Conservation (phyloP, 2,113 vertebrate genomes). For the Bostrychus sinensis region DNA sequence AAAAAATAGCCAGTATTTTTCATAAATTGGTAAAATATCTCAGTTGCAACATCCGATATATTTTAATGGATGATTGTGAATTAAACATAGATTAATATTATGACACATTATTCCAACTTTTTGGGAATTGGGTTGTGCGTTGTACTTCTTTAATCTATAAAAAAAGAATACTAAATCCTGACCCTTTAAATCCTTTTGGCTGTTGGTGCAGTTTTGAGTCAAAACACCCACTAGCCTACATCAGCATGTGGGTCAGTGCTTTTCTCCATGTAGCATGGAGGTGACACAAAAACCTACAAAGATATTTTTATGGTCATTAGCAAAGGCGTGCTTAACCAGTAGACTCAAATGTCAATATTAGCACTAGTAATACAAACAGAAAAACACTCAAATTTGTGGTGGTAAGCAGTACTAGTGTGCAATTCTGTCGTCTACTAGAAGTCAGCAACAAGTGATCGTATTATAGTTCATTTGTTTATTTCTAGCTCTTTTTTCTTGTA, state of each 20-base stretch:
- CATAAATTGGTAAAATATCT: too few relatives aligned
- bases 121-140: too few relatives aligned
- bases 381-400: not conserved
- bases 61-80: too few relatives aligned
- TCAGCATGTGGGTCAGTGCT: conserved; percentile 16
- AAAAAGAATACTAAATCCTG: too few relatives aligned
- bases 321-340: not conserved
- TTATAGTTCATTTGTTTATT: too few relatives aligned
- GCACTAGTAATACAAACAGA: not conserved
- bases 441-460: not conserved
- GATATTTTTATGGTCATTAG: not conserved
- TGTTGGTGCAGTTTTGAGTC: conserved; percentile 22
- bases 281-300: not conserved
- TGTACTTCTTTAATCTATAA: too few relatives aligned
- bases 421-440: not conserved
- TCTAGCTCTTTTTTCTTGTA: too few relatives aligned
- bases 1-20: too few relatives aligned
- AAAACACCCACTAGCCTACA: conserved; percentile 29
- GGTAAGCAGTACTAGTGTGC: too few relatives aligned
- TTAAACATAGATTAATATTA: too few relatives aligned
- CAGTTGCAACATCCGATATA: too few relatives aligned
- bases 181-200: not conserved
- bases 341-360: conserved; percentile 20
- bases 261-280: not conserved
- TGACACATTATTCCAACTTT: too few relatives aligned